Conservation (phyloP, 1,140 invertebrate genomes). For the Camponotus floridanus region DNA sequence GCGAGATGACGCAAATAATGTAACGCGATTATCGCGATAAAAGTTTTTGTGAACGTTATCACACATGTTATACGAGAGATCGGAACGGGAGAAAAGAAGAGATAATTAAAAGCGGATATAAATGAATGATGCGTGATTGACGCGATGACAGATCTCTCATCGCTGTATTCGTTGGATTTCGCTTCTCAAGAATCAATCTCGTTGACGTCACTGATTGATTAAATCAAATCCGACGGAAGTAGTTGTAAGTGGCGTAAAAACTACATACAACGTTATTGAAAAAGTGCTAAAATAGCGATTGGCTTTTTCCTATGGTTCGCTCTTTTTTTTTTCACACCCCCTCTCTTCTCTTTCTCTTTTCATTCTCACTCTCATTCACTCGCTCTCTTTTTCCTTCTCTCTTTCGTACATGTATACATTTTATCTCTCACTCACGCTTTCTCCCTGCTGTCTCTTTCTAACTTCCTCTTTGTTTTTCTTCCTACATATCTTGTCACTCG, state of each 20-base stretch:
- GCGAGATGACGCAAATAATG: not conserved
- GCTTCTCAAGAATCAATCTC: slow-evolving; percentile 55
- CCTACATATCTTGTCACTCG: slow-evolving; percentile 65
- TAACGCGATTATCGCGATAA: not conserved
- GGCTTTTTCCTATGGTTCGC: slow-evolving; percentile 69
- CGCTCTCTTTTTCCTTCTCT: slow-evolving; percentile 1
- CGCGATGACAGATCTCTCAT: not conserved
- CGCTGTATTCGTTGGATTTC: not conserved
- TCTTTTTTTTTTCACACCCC: slow-evolving; percentile 60
- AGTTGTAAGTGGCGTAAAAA: slow-evolving; percentile 65
- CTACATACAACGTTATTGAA: slow-evolving; percentile 73
- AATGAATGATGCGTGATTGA: slow-evolving; percentile 12
- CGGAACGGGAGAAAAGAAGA: not conserved
- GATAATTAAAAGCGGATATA: slow-evolving; percentile 23
- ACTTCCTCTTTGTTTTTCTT: slow-evolving; percentile 55
- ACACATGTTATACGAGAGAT: slow-evolving; percentile 20
- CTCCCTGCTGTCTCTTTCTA: slow-evolving; percentile 29
- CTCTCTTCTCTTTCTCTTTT: slow-evolving; percentile 21
- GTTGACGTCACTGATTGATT: slow-evolving; percentile 34
- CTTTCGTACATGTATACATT: not conserved
- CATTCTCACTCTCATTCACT: not conserved
- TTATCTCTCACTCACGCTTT: slow-evolving; percentile 28
- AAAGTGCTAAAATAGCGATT: slow-evolving; percentile 81
- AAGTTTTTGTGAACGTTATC: not conserved
- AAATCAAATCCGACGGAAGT: slow-evolving; percentile 49